Percentiles rank a stretch among this genome's conserved stretches.
Conservation (phyloP, 2,113 vertebrate genomes). For the Etia nguti region DNA sequence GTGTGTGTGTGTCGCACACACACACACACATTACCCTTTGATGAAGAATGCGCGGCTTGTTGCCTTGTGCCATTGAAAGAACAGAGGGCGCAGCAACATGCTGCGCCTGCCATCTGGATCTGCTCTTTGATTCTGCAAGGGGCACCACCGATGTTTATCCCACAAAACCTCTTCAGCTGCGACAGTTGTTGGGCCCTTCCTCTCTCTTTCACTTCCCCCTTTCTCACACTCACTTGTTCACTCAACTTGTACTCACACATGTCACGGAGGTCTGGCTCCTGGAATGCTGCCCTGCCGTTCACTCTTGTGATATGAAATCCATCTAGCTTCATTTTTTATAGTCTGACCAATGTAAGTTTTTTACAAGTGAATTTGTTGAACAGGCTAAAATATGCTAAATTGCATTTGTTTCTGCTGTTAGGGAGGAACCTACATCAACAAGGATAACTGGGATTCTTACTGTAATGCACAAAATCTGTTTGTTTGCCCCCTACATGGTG, state of each 20-base stretch:
- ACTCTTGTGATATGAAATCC: not conserved
- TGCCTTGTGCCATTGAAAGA: conserved; percentile 31
- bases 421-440: not conserved
- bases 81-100: not conserved
- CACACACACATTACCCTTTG: conserved; percentile 9
- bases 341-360: not conserved
- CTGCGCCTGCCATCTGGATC: conserved; percentile 49
- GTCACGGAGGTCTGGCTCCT: not conserved
- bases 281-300: not conserved
- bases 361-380: not conserved
- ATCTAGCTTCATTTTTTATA: not conserved
- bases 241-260: not conserved
- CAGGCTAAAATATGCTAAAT: not conserved
- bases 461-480: not conserved
- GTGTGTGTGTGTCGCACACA: no score
- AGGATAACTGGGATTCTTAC: not conserved
- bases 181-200: conserved; percentile 23
- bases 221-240: not conserved
- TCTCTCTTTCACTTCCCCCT: not conserved
- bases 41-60: conserved; percentile 55
- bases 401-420: not conserved
- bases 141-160: conserved; percentile 38
- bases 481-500: not conserved
- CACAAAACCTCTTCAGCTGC: conserved; percentile 38
- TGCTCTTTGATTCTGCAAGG: conserved; percentile 31